A percentile compares a stretch with the other conserved stretches of the same genome.
Evolutionary conservation across 1,140 invertebrate genomes (phyloP).

Genomic region (Diorhabda sublineata): DNA sequence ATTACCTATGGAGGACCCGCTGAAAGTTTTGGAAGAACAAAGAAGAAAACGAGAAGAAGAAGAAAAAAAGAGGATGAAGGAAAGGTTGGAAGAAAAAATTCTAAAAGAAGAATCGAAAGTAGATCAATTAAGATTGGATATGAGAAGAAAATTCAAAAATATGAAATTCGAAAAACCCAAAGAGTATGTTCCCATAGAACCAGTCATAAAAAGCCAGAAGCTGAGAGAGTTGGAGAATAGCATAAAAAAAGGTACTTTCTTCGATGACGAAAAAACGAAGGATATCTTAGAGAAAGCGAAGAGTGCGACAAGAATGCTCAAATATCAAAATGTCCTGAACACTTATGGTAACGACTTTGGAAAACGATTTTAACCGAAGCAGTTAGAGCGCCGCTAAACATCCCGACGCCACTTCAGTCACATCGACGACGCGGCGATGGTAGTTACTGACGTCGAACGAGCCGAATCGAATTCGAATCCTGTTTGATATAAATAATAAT

Average conservation of each 20-base stretch:
- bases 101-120: slow-evolving; percentile 41
- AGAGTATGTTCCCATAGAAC: slow-evolving; percentile 39
- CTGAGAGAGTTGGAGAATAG: slow-evolving; percentile 41
- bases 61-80: slow-evolving; percentile 38
- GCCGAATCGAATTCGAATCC: slow-evolving; percentile 21
- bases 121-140: slow-evolving; percentile 35
- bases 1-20: slow-evolving; percentile 34
- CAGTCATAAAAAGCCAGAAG: slow-evolving; percentile 42
- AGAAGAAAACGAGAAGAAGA: slow-evolving; percentile 36
- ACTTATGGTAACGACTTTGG: slow-evolving; percentile 29
- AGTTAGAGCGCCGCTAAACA: slow-evolving; percentile 2
- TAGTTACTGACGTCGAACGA: slow-evolving; percentile 20
- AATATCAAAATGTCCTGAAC: slow-evolving; percentile 35
- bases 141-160: slow-evolving; percentile 39
- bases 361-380: slow-evolving; percentile 27
- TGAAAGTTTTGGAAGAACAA: slow-evolving; percentile 36
- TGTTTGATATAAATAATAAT: slow-evolving; percentile 2
- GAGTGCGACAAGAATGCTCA: slow-evolving; percentile 36
- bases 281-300: slow-evolving; percentile 42
- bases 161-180: slow-evolving; percentile 37
- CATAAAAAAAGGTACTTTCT: slow-evolving; percentile 43
- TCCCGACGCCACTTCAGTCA: slow-evolving; percentile 8
- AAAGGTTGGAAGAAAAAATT: slow-evolving; percentile 36
- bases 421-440: slow-evolving; percentile 26
- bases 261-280: slow-evolving; percentile 43